Evolutionary conservation across 2,888 invertebrate species (phyloP), one percentile per base, ranked within the genome.

Genomic region (Hyalella azteca): DNA sequence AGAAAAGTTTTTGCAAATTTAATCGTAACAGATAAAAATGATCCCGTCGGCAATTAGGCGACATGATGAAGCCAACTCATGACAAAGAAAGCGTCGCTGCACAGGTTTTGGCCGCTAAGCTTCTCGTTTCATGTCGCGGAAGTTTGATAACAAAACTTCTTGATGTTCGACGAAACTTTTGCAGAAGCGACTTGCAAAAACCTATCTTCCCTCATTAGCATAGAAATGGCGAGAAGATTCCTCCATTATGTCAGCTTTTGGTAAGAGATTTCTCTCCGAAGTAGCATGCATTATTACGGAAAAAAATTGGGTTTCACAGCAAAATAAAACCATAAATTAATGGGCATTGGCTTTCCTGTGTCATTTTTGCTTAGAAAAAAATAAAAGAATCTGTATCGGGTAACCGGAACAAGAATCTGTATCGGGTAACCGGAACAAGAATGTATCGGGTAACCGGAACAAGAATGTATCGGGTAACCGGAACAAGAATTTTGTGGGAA

Each of bases 141-240:
- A 54, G 54, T 54, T 54, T 54, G 54, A 54, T 54, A 29, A 29
- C 54, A 54, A 54, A 54, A 54, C 54, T 54, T 54, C 54, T 11
- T 54, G 54, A 54, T 54, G 54, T 54, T 54, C 54, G 54, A 54
- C 54, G 54, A 22, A 54, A 54, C 54, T 54, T 54, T 54, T 54
- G 26, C 54, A 29, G 26, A 54, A 54, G 54, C 54, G 26, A 54
- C 54, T 54, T 26, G 54, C 54, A 54, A 54, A 54, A 54, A 54
- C 26, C 54, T 54, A 22, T 54, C 54, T 22, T 54, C 9, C 54
- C 54, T 54, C 54, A 54, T 54, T 54, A 54, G 54, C 54, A 54
- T 54, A 26, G 54, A 54, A 54, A 54, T 54, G 54, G 54, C 22
- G 54, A 54, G 54, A 54, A 54, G 54, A 54, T 54, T 54, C 54